A percentile compares a stretch with the other conserved stretches of the same genome.
Evolutionary conservation across 2,888 invertebrate genomes (phyloP).

Genomic region (Sphaeridia pumilis): DNA sequence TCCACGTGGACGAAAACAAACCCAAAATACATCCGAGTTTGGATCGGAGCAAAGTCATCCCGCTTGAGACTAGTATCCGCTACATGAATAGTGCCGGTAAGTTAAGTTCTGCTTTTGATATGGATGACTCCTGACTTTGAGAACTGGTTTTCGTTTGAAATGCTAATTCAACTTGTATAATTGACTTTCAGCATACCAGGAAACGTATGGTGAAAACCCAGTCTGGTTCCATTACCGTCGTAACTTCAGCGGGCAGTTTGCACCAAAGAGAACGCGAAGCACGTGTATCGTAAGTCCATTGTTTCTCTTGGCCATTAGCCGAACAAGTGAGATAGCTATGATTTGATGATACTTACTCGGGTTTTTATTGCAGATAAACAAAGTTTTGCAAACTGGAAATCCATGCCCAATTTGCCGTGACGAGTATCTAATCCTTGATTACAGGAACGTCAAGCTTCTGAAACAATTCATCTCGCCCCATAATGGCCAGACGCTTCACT

Average conservation of each 20-base stretch:
- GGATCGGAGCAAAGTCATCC: slow-evolving; percentile 56
- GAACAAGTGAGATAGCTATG: too few species aligned
- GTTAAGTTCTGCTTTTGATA: too few species aligned
- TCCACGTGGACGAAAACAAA: not conserved
- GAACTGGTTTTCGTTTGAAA: too few species aligned
- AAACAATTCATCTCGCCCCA: slow-evolving; percentile 79
- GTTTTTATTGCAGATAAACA: slow-evolving; percentile 51
- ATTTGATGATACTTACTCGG: too few species aligned
- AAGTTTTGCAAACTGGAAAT: slow-evolving; percentile 64
- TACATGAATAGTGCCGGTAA: slow-evolving; percentile 64
- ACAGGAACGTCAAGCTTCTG: slow-evolving; percentile 62
- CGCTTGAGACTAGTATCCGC: slow-evolving; percentile 68
- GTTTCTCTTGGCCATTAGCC: too few species aligned
- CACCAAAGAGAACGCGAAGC: slow-evolving; percentile 68
- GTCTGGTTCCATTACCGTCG: slow-evolving; percentile 81
- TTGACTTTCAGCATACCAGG: slow-evolving; percentile 55
- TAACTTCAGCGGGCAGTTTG: slow-evolving; percentile 67
- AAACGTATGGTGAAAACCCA: slow-evolving; percentile 66
- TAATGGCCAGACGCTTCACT: slow-evolving; percentile 56
- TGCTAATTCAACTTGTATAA: too few species aligned
- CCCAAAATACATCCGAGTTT: slow-evolving; percentile 39
- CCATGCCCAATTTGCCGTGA: slow-evolving; percentile 94
- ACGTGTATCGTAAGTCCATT: slow-evolving; percentile 68
- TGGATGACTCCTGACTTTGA: too few species aligned
- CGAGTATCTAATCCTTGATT: slow-evolving; percentile 76